Conservation (phyloP, 1,140 invertebrate genomes). For the Plutomurus gul region DNA sequence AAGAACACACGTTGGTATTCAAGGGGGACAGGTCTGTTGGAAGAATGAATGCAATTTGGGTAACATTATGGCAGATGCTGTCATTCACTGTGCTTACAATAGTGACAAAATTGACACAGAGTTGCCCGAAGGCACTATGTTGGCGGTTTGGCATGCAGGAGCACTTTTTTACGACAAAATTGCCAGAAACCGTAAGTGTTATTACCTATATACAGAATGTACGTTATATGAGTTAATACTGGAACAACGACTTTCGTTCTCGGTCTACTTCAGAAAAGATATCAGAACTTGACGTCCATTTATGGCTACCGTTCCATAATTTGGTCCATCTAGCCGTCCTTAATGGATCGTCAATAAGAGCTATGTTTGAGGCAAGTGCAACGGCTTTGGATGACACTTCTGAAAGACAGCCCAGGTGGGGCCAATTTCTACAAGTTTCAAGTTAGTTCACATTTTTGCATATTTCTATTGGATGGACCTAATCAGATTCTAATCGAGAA, state of each 20-base stretch:
- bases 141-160: slow-evolving; percentile 42
- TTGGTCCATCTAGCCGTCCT: slow-evolving; percentile 10
- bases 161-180: slow-evolving; percentile 29
- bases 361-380: slow-evolving; percentile 36
- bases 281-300: slow-evolving; percentile 22
- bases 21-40: slow-evolving; percentile 35
- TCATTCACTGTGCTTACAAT: slow-evolving; percentile 33
- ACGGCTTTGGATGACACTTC: neutral
- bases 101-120: neutral
- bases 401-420: neutral
- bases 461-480: too few relatives aligned
- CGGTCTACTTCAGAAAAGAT: slow-evolving; percentile 19
- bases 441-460: too few relatives aligned
- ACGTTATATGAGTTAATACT: neutral
- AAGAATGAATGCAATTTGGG: slow-evolving; percentile 42
- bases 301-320: slow-evolving; percentile 46
- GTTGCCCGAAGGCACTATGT: neutral
- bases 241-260: neutral
- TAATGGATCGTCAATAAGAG: neutral
- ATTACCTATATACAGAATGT: too few relatives aligned
- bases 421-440: slow-evolving; percentile 49
- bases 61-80: slow-evolving; percentile 39
- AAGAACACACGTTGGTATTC: neutral
- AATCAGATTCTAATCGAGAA: too few relatives aligned
- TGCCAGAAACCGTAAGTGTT: neutral